phyloP scores from a whole-genome alignment of 1,140 invertebrate species.

The Drepana arcuata region DNA sequence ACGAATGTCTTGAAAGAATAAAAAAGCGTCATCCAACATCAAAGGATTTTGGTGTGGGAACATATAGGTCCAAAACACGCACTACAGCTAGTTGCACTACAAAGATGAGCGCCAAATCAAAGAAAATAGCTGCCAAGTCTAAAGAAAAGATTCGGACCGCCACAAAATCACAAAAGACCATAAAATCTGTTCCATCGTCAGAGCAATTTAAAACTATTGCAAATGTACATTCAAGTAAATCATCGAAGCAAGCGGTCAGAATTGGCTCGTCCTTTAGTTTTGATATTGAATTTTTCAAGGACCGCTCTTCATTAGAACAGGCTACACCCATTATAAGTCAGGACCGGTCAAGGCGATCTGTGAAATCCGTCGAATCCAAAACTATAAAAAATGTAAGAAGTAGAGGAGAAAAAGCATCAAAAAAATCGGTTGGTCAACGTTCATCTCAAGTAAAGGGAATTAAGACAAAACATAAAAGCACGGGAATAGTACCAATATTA shows the following conservation, averaged over 20 bases:
- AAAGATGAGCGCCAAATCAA: background rate
- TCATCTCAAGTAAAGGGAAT: background rate
- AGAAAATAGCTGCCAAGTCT: background rate
- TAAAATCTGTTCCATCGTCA: too few species aligned
- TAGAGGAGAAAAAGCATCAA: background rate
- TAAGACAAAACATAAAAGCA: constrained; percentile 1
- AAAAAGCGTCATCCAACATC: constrained; percentile 6
- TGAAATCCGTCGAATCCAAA: background rate
- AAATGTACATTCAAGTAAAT: background rate
- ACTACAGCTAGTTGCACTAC: background rate
- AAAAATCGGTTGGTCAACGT: background rate
- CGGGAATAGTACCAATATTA: constrained; percentile 5
- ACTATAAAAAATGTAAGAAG: background rate
- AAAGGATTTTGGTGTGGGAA: background rate
- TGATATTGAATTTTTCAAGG: constrained; percentile 22
- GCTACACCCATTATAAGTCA: background rate
- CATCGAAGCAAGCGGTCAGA: constrained; percentile 2
- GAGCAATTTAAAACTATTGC: background rate
- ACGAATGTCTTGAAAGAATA: constrained; percentile 15
- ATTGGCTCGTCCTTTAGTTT: constrained; percentile 19
- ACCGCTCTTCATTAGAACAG: background rate
- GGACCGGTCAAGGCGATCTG: too few species aligned
- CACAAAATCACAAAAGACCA: too few species aligned
- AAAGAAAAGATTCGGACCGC: too few species aligned
- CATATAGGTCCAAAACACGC: background rate